Conservation (phyloP, 2,797 vertebrate species). For the Crocidura indochinensis region DNA sequence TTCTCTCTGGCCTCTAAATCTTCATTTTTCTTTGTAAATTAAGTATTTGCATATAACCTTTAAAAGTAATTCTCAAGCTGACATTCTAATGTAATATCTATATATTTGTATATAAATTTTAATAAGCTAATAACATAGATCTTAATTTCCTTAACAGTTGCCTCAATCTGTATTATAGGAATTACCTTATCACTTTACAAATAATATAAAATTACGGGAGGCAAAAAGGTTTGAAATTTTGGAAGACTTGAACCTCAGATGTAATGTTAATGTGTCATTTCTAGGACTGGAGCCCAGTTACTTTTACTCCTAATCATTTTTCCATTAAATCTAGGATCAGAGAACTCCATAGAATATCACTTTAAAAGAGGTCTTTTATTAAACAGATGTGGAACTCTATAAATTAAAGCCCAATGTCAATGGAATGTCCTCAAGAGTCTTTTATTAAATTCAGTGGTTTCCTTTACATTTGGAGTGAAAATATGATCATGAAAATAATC, state of each 20-base stretch:
- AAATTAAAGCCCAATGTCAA: not conserved
- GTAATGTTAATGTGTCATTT: constrained; percentile 10
- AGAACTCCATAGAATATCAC: not conserved
- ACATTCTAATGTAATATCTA: constrained; percentile 24
- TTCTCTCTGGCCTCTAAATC: not conserved
- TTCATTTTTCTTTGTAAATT: constrained; percentile 3
- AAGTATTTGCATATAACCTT: not conserved
- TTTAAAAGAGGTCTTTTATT: not conserved
- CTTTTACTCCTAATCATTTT: not conserved
- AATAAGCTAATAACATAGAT: not conserved
- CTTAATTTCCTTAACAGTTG: not conserved
- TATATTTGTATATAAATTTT: constrained; percentile 27
- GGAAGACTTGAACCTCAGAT: too few species aligned
- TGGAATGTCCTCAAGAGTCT: not conserved
- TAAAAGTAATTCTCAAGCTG: constrained; percentile 26
- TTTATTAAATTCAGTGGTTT: not conserved
- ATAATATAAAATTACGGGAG: not conserved
- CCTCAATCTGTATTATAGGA: not conserved
- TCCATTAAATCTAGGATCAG: not conserved
- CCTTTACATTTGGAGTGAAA: constrained; percentile 16
- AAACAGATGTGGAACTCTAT: constrained; percentile 2
- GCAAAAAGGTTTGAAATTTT: not conserved
- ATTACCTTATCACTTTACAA: not conserved
- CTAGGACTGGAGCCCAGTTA: not conserved
- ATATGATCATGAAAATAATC: not conserved